Evolutionary conservation across 2,113 vertebrate genomes (phyloP).

Genomic region (Crypturellus undulatus): DNA sequence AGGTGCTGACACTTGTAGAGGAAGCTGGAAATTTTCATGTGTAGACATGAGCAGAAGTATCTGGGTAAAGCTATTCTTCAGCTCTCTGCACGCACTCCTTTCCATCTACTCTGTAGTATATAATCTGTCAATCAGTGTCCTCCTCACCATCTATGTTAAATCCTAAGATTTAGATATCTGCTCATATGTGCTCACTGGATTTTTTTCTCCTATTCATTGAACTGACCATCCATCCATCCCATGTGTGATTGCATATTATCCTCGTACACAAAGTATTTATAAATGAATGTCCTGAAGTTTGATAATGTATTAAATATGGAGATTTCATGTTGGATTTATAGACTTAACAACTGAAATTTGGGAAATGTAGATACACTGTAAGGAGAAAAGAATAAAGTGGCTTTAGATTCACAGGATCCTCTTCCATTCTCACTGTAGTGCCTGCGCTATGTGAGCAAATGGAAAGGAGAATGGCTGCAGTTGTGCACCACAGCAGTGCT

Average conservation of each 20-base stretch:
- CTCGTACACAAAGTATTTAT: neutral
- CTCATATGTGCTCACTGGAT: neutral
- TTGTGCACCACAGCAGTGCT: neutral
- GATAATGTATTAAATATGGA: neutral
- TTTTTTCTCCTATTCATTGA: neutral
- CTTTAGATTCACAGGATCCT: neutral
- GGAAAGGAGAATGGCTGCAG: neutral
- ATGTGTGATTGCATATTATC: neutral
- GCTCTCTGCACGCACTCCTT: neutral
- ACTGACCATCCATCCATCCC: neutral
- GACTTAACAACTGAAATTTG: neutral
- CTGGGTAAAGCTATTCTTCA: neutral
- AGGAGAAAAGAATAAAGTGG: neutral
- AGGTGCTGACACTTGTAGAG: neutral
- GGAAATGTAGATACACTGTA: neutral
- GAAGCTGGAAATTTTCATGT: neutral
- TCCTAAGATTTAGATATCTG: neutral
- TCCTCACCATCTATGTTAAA: neutral
- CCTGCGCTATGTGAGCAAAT: neutral
- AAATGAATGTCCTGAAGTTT: neutral
- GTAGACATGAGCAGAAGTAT: neutral
- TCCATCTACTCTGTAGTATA: neutral
- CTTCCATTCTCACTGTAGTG: neutral
- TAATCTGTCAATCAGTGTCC: neutral
- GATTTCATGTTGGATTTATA: neutral